phyloP scores from a whole-genome alignment of 1,140 invertebrate species.

The Epicauta chinensis region DNA sequence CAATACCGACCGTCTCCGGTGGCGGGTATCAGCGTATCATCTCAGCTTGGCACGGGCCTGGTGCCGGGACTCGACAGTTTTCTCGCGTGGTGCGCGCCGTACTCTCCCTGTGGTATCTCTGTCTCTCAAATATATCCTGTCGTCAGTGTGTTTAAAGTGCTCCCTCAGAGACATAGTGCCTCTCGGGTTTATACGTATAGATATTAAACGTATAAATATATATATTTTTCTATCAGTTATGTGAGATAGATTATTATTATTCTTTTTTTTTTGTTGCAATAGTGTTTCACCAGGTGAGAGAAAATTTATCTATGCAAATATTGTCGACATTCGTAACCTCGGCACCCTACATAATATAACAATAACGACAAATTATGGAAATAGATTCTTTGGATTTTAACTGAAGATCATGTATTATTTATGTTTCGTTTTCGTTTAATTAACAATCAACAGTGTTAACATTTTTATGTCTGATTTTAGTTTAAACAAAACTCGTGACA shows the following conservation, averaged over 20 bases:
- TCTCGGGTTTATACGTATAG: background rate
- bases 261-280: background rate
- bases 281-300: constrained; percentile 8
- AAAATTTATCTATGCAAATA: constrained; percentile 18
- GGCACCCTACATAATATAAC: constrained; percentile 2
- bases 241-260: constrained; percentile 1
- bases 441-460: no score
- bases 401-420: constrained; percentile 12
- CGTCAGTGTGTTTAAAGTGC: background rate
- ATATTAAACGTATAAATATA: no score
- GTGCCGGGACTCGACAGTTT: constrained; percentile 27
- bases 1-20: constrained; percentile 34
- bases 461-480: no score
- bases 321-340: constrained; percentile 15
- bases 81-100: constrained; percentile 35
- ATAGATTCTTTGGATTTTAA: constrained; percentile 8
- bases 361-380: constrained; percentile 12
- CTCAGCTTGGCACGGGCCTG: constrained; percentile 36
- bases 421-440: constrained; percentile 3
- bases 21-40: constrained; percentile 38
- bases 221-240: constrained; percentile 4
- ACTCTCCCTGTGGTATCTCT: constrained; percentile 13
- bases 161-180: constrained; percentile 7
- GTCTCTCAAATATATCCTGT: constrained; percentile 4
- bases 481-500: constrained; percentile 15